Percentiles rank a stretch among this genome's conserved stretches.
Conservation (phyloP, 2,797 vertebrate genomes). For the Pristis pectinata region DNA sequence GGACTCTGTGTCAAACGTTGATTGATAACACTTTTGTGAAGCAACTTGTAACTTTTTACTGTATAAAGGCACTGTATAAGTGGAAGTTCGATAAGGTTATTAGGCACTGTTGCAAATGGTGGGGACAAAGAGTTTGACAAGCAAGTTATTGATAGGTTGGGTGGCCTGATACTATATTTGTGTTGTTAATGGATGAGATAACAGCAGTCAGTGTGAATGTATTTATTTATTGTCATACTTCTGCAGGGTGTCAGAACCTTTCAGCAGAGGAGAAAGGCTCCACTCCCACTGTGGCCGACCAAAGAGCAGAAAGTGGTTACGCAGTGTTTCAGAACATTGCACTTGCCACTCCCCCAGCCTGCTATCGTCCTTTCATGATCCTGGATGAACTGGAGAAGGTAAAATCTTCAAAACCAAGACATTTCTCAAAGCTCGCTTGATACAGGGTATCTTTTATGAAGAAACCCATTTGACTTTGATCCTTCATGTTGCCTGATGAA, state of each 20-base stretch:
- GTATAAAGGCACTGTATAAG: background rate
- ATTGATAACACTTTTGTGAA: background rate
- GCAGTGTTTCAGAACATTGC: constrained; percentile 45
- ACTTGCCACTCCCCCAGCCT: constrained; percentile 45
- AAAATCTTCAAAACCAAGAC: constrained; percentile 27
- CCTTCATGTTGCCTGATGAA: background rate
- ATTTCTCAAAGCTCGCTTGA: constrained; percentile 39
- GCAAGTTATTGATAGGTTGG: background rate
- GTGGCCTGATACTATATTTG: background rate
- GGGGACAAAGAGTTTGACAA: background rate
- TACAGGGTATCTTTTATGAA: constrained; percentile 39
- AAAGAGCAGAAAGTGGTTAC: constrained; percentile 40
- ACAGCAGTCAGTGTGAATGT: background rate
- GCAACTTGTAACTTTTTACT: background rate
- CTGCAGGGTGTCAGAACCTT: background rate
- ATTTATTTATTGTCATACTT: background rate
- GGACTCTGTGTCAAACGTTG: background rate
- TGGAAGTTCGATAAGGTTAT: background rate
- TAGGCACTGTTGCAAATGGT: background rate
- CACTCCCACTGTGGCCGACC: constrained; percentile 11
- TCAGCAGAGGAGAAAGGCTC: background rate
- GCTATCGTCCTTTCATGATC: constrained; percentile 42
- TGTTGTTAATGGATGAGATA: background rate
- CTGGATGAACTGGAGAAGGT: constrained; percentile 46
- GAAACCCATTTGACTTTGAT: background rate